phyloP scores from a whole-genome alignment of 2,113 vertebrate genomes.

The Phoenicopterus ruber region DNA sequence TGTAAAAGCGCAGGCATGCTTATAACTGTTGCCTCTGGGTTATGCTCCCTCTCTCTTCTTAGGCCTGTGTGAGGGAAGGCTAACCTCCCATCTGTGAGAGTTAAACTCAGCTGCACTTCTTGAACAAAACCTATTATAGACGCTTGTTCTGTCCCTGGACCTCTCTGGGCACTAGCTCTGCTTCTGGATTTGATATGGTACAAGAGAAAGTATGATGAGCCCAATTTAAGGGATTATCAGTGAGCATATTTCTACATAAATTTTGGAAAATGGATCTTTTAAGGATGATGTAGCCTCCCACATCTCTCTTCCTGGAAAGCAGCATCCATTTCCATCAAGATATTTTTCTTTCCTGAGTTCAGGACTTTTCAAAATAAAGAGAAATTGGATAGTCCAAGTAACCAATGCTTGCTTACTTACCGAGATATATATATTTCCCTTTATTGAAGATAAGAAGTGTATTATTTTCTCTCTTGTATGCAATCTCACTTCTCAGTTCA shows the following conservation, averaged over 20 bases:
- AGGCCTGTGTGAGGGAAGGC: neutral
- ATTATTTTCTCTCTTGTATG: neutral
- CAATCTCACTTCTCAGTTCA: neutral
- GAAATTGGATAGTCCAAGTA: neutral
- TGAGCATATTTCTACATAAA: neutral
- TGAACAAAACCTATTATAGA: neutral
- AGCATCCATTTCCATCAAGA: neutral
- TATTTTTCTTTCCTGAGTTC: neutral
- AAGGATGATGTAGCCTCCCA: neutral
- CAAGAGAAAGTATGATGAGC: neutral
- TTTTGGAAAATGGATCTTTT: neutral
- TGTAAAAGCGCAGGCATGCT: neutral
- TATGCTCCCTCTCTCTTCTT: neutral
- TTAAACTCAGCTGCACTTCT: neutral
- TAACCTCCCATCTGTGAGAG: neutral
- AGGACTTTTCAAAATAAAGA: neutral
- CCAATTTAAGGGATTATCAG: neutral
- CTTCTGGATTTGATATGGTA: neutral
- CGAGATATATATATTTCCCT: neutral
- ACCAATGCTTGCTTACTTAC: neutral
- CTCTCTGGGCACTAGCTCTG: neutral
- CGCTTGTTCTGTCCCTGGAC: neutral
- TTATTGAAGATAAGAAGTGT: neutral
- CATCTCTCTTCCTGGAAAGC: neutral
- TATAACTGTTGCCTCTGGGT: neutral